Base-by-base conservation (phyloP, 1,140 invertebrate genomes). In the Chelonus insularis region DNA sequence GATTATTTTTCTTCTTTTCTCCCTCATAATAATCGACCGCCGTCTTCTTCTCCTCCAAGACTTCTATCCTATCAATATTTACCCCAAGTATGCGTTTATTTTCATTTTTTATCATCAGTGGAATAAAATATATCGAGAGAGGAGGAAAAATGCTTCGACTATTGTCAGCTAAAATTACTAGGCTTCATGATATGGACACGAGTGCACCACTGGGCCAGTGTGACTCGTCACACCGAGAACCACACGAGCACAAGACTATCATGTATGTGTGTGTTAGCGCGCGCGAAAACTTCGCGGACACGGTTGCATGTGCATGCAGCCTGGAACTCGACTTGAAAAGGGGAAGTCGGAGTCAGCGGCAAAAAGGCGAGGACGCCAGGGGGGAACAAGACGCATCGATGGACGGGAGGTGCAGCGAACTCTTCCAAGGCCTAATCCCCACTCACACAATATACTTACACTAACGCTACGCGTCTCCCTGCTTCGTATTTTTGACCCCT, bases 361-460 rank as follows among this genome's bases (percentile, higher is more conserved):
- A 62, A 57, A 45, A 36, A 62, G 14, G 34, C 57, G 58, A 36
- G 57, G 54, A 57, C 43, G 48, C 51, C 37, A 63, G 61, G 57
- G 43, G 47, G 25, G 62, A 23, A 64, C 50, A 66, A 66, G 74
- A 70, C 68, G 69, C 56, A 66, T 59, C 73, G 71, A 74, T 68
- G 76, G 71, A 74, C 73, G 72, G 62, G 77, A 77, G 78, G 79
- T 80, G 79, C 79, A 81, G 75, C 79, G 79, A 81, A 81, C 79
- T 81, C 79, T 81, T 75, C 72, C 77, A 80, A 81, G 79, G 79
- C 72, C 76, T 68, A 67, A 65, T 56, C 63, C 63, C 57, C 48
- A 50, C 57, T 39, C 45, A 36, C 56, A 9, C 8, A 48, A 43
- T 29, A 47, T 45, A 25, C 41, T 50, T 36, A 48, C 52, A 58